These are phyloP conservation scores for Cryptoprocta ferox DNA, from an alignment of 2,797 vertebrate genomes.

Conservation along the genomic window DNA sequence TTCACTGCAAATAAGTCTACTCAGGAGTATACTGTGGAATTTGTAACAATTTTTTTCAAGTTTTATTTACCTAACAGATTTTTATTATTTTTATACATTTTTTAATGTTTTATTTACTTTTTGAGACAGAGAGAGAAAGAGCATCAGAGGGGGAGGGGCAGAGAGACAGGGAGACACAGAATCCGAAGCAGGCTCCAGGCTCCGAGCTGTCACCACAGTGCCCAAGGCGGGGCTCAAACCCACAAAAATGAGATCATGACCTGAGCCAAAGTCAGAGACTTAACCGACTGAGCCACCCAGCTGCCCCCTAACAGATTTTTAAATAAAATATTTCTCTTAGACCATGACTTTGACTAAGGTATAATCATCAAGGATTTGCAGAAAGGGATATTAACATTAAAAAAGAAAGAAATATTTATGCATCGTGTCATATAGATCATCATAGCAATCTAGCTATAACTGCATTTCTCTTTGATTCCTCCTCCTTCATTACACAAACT, in stretches of 20 bases:
- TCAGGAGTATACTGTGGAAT: not conserved
- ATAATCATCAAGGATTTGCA: conserved; percentile 38
- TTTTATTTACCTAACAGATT: conserved; percentile 10
- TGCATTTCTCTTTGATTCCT: conserved; percentile 49
- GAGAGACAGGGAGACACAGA: too few relatives aligned
- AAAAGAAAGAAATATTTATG: conserved; percentile 21
- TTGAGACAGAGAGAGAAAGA: too few relatives aligned
- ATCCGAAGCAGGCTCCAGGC: too few relatives aligned
- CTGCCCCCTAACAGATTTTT: conserved; percentile 48
- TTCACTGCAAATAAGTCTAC: conserved; percentile 21
- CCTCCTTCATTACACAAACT: conserved; percentile 16
- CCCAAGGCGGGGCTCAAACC: too few relatives aligned
- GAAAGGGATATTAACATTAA: conserved; percentile 28
- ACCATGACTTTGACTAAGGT: conserved; percentile 22
- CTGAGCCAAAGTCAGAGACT: too few relatives aligned
- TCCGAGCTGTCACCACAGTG: too few relatives aligned
- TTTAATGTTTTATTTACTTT: too few relatives aligned
- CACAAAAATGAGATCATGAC: too few relatives aligned
- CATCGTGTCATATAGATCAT: not conserved
- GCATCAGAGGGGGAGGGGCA: too few relatives aligned
- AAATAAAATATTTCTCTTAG: conserved; percentile 24
- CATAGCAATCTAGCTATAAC: not conserved
- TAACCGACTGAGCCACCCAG: too few relatives aligned
- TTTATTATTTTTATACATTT: too few relatives aligned
- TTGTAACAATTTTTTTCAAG: not conserved